Evolutionary conservation across 2,113 vertebrate species (phyloP), one percentile per base, ranked within the genome.

Genomic region (Catharus fuscescens): DNA sequence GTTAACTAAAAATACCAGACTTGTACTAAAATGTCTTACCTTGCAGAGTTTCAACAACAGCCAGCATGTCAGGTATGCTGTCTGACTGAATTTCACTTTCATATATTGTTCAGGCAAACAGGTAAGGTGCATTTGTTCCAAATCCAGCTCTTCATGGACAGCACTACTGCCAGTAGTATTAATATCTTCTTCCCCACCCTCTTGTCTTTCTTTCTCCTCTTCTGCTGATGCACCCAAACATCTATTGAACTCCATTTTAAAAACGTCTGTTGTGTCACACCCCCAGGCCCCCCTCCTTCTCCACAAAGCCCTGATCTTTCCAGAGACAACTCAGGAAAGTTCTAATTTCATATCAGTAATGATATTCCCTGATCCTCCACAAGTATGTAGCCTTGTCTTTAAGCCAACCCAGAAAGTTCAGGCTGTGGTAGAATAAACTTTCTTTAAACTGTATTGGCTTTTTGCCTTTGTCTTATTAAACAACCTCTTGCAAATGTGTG

Each of bases 41-140:
- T 98, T 97, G 95, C 97, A 98, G 84, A 98, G 97, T 18, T 97
- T 94, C 89, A 98, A 80, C 81, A 98, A 34, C 7, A 97, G 88
- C 97, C 98, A 98, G 80, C 97, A 97, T 2, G 93, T 82, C 83
- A 98, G 93, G 86, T 98, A 97, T 0, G 57, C 97, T 54, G 97
- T 89, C 85, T 98, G 86, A 62, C 92, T 96, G 73, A 97, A 97
- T 80, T 97, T 97, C 7, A 90, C 97, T 62, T 77, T 96, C 91
- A 96, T 88, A 36, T 93, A 97, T 32, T 94, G 88, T 47, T 98
- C 98, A 85, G 95, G 86, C 47, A 97, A 74, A 80, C 86, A 97
- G 62, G 88, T 95, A 18, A 97, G 92, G 54, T 93, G 80, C 85
- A 92, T 54, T 34, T 96, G 97, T 42, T 85, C 85, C 71, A 96